phyloP scores from a whole-genome alignment of 1,140 invertebrate genomes.

The Bombus turneri region DNA sequence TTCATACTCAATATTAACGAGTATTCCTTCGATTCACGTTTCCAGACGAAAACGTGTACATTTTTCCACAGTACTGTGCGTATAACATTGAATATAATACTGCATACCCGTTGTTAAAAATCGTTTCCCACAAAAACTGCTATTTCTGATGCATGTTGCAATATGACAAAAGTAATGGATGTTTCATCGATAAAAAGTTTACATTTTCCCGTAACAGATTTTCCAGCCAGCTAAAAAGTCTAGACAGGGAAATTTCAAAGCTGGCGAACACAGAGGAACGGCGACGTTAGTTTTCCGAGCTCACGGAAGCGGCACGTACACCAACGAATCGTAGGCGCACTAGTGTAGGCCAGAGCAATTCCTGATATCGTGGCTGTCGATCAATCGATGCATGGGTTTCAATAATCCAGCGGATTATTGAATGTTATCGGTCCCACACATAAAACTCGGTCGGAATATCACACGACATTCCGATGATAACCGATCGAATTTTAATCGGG shows the following conservation, averaged over 20 bases:
- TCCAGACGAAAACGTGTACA: no score
- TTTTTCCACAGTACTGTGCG: no score
- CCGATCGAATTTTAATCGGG: constrained; percentile 69
- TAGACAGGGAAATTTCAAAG: constrained; percentile 1
- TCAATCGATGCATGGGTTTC: constrained; percentile 56
- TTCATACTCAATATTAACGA: no score
- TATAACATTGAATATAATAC: no score
- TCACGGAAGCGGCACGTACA: not conserved
- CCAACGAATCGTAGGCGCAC: not conserved
- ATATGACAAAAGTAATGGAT: not conserved
- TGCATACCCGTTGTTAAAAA: no score
- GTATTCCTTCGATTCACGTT: no score
- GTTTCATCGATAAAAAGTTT: not conserved
- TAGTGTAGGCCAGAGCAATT: constrained; percentile 41
- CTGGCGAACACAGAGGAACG: not conserved
- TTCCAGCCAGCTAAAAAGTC: not conserved
- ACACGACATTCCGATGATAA: constrained; percentile 62
- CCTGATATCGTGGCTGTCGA: constrained; percentile 59
- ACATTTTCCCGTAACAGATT: not conserved
- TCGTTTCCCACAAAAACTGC: no score
- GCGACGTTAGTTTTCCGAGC: not conserved
- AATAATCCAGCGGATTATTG: constrained; percentile 60
- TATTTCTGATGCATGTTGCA: not conserved
- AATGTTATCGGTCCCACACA: constrained; percentile 59
- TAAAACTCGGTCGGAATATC: constrained; percentile 63